Evolutionary conservation across 2,797 vertebrate species (phyloP), one percentile per base, ranked within the genome.

Genomic region (Periophthalmus magnuspinnatus): DNA sequence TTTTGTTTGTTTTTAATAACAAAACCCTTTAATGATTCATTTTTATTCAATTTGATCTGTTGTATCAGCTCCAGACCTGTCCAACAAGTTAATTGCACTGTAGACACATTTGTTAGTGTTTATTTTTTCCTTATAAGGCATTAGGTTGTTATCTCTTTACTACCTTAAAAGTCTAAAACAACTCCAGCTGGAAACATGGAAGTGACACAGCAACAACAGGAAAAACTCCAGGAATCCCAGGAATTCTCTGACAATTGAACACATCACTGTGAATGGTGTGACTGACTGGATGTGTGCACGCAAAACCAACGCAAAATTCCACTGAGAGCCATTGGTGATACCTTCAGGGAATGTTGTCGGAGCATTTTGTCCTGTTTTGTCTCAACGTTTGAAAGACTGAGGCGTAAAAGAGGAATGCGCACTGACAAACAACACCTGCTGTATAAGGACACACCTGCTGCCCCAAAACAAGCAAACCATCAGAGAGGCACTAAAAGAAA

Each of bases 381-480:
- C 79, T 83, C 81, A 84, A 81, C 76, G 79, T 85, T 57, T 75
- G 32, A 19, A 74, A 79, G 80, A 78, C 6, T 71, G 77, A 41
- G 71, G 68, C 67, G 50, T 33, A 7, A 77, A 79, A 62, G 54
- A 81, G 77, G 62, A 81, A 68, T 56, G 68, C 47, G 61, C 9
- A 21, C 21, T 65, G 73, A 79, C 76, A 82, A 84, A 86, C 71
- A 86, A 71, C 81, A 81, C 80, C 75, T 84, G 82, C 69, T 60
- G 28, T 28, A 47, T 16, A 28, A 34, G 67, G 76, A 78, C 70
- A 77, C 74, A 87, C 79, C 81, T 82, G 76, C 67, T 45, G 41
- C 68, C 79, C 81, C 72, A 82, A 68, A 67, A 59, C 61, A 67
- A 64, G 67, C 67, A 65, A 71, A 72, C 3, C 48, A 64, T 82